Base-by-base conservation (phyloP, 2,888 invertebrate species). In the Hedya salicella region DNA sequence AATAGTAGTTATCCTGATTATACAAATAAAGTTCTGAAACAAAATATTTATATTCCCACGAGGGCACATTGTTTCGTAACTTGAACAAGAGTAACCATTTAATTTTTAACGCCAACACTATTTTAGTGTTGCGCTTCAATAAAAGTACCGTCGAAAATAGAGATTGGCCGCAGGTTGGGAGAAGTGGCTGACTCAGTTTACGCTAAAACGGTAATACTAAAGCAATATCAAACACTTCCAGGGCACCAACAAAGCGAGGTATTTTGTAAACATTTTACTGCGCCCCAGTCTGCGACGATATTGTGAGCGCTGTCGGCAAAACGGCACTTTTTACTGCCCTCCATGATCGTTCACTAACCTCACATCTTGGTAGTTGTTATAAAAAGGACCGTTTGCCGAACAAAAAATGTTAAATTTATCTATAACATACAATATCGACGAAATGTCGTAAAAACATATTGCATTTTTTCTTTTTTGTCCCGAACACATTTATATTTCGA, bases 261-360 rank as follows among this genome's bases (percentile, higher is more conserved):
- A 88, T 89, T 89, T 89, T 88, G 90, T 89, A 87, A 88, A 86
- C 89, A 89, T 91, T 91, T 91, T 91, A 91, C 86, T 88, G 82
- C 88, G 86, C 76, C 85, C 84, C 90, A 81, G 89, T 79, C 89
- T 90, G 91, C 84, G 87, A 84, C 89, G 84, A 82, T 88, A 89
- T 89, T 89, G 88, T 87, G 87, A 85, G 80, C 83, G 86, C 84
- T 85, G 83, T 82, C 83, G 85, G 85, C 87, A 88, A 86, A 86
- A 89, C 85, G 85, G 82, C 87, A 80, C 76, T 86, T 89, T 89
- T 90, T 91, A 91, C 87, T 88, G 82, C 89, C 83, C 79, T 78
- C 83, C 79, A 75, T 79, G 80, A 81, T 82, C 82, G 82, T 82
- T 83, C 78, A 71, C 75, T 78, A 73, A 77, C 76, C 80, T 81